Conservation (phyloP, 1,140 invertebrate species). For the Pogonus chalceus region DNA sequence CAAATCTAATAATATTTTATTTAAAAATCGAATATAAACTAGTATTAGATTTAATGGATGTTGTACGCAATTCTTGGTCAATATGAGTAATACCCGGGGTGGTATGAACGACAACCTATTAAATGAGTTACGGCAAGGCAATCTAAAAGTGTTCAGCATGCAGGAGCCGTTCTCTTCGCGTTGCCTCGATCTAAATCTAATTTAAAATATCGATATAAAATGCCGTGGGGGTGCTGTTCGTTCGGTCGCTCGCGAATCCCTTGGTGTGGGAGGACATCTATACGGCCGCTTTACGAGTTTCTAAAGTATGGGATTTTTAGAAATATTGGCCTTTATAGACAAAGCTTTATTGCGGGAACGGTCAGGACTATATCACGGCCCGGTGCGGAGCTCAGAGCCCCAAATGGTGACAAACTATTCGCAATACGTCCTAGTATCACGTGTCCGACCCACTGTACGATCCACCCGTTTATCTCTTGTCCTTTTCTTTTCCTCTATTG, state of each 20-base stretch:
- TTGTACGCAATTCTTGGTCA: no score
- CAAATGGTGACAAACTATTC: not conserved
- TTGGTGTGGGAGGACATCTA: not conserved
- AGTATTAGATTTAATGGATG: no score
- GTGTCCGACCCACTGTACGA: not conserved
- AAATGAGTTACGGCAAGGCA: no score
- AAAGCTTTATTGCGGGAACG: constrained; percentile 1
- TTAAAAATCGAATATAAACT: no score
- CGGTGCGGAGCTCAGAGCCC: not conserved
- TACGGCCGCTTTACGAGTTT: not conserved
- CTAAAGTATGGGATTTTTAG: constrained; percentile 7
- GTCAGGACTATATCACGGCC: no score
- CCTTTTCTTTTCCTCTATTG: no score
- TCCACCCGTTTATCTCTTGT: no score
- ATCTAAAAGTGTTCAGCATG: constrained; percentile 1
- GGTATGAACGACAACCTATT: not conserved
- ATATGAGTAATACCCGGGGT: no score
- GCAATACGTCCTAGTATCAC: not conserved
- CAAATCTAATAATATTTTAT: no score
- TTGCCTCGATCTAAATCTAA: not conserved
- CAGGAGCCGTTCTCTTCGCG: not conserved
- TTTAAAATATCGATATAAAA: constrained; percentile 2
- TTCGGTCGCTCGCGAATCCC: not conserved
- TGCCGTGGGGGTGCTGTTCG: not conserved
- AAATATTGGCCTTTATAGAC: constrained; percentile 3